Conservation (phyloP, 2,888 invertebrate species). For the Drosophila birchii region DNA sequence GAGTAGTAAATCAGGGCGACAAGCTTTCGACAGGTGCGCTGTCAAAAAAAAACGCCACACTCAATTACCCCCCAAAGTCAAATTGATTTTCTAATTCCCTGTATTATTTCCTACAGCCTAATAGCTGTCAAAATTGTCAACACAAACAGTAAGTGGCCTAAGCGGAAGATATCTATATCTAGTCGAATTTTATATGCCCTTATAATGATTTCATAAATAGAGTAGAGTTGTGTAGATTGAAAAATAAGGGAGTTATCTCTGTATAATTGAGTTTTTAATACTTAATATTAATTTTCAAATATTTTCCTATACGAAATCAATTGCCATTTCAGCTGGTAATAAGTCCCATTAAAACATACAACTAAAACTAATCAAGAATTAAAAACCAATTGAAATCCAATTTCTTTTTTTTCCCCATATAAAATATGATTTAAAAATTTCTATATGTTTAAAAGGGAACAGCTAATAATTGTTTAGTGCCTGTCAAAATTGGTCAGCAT, state of each 20-base stretch:
- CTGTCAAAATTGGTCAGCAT: constrained; percentile 22
- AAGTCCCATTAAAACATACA: neutral
- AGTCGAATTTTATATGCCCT: constrained; percentile 8
- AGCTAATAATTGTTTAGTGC: constrained; percentile 19
- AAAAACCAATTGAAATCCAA: neutral
- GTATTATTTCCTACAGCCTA: constrained; percentile 19
- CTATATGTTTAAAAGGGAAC: neutral
- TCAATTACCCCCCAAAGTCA: constrained; percentile 46
- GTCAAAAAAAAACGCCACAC: constrained; percentile 38
- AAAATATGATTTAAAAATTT: neutral
- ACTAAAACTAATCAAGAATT: too few species aligned
- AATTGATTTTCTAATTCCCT: constrained; percentile 49
- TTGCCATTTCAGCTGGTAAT: neutral
- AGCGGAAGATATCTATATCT: constrained; percentile 1
- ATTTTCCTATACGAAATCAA: neutral
- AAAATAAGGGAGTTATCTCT: neutral
- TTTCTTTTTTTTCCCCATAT: neutral
- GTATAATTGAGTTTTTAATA: neutral
- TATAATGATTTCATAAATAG: neutral
- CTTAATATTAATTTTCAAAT: neutral
- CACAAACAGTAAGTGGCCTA: neutral
- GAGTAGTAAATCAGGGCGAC: constrained; percentile 16
- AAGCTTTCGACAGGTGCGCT: constrained; percentile 28
- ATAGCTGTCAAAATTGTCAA: constrained; percentile 28
- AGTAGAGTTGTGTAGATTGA: neutral